phyloP scores from a whole-genome alignment of 2,113 vertebrate genomes.

The Heterotilapia buettikoferi region DNA sequence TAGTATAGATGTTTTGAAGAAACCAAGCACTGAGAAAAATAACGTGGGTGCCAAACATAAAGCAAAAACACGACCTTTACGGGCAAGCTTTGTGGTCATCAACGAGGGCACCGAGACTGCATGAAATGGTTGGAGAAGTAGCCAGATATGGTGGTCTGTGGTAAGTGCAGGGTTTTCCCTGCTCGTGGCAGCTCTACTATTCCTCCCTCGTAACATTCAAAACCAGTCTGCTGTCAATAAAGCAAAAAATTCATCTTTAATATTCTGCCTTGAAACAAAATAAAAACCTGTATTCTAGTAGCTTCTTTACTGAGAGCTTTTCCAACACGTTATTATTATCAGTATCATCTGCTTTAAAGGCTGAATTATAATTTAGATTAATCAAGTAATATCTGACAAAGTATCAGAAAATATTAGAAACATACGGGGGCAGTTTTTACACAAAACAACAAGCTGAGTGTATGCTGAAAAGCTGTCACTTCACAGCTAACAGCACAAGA shows the following conservation, averaged over 20 bases:
- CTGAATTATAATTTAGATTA: not conserved
- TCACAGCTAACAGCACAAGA: not conserved
- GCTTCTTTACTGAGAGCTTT: not conserved
- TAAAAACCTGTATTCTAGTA: not conserved
- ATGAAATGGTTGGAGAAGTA: not conserved
- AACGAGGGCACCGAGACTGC: not conserved
- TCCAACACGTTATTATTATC: not conserved
- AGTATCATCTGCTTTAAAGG: not conserved
- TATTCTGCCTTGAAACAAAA: not conserved
- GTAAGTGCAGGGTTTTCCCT: slow-evolving; percentile 3
- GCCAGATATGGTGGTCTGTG: not conserved
- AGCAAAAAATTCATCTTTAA: not conserved
- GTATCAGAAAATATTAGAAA: not conserved
- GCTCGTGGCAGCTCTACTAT: not conserved
- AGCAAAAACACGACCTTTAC: not conserved
- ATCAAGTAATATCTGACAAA: not conserved
- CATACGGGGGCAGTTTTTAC: not conserved
- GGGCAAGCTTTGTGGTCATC: not conserved
- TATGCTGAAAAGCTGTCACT: not conserved
- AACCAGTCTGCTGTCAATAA: not conserved
- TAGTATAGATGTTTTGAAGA: not conserved
- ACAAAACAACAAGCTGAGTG: not conserved
- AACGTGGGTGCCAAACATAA: not conserved
- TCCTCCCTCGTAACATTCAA: not conserved
- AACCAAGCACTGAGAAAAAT: not conserved